phyloP scores from a whole-genome alignment of 1,140 invertebrate species.

The Heterodera schachtii region DNA sequence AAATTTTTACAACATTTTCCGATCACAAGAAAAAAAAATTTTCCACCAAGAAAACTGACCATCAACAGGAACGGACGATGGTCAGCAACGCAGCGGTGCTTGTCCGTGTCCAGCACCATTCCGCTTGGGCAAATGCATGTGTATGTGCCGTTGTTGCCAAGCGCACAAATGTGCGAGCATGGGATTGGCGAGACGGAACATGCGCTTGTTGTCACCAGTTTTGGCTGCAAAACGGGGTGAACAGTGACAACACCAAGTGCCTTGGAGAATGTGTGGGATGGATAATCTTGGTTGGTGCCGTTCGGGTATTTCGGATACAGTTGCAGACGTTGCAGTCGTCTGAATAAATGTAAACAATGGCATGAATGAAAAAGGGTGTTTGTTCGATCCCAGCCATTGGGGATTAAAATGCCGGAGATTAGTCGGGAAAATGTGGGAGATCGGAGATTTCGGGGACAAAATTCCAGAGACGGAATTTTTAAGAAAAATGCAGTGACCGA shows the following conservation, averaged over 20 bases:
- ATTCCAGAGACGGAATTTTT: too few species aligned
- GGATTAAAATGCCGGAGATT: too few species aligned
- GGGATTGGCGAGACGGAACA: slow-evolving; percentile 80
- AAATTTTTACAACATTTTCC: too few species aligned
- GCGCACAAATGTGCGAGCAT: slow-evolving; percentile 87
- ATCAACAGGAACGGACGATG: slow-evolving; percentile 80
- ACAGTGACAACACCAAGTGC: slow-evolving; percentile 90
- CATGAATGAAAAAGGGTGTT: background rate
- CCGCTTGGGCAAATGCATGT: slow-evolving; percentile 89
- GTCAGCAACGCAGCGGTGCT: slow-evolving; percentile 65
- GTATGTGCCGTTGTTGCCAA: slow-evolving; percentile 70
- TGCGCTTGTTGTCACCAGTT: slow-evolving; percentile 57
- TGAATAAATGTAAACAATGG: background rate
- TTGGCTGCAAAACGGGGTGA: slow-evolving; percentile 87
- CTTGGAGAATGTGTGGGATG: slow-evolving; percentile 86
- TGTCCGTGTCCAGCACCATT: slow-evolving; percentile 72
- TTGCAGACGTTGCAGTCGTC: slow-evolving; percentile 64
- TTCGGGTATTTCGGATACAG: slow-evolving; percentile 64
- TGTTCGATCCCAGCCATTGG: too few species aligned
- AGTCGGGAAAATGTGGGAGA: too few species aligned
- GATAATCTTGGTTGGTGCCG: slow-evolving; percentile 60
- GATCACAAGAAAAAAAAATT: too few species aligned
- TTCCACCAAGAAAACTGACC: slow-evolving; percentile 66
- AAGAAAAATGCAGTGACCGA: too few species aligned
- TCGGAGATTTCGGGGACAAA: too few species aligned